Percentiles rank a stretch among this genome's conserved stretches.
Conservation (phyloP, 1,140 invertebrate genomes). For the Zelostemma sp. region DNA sequence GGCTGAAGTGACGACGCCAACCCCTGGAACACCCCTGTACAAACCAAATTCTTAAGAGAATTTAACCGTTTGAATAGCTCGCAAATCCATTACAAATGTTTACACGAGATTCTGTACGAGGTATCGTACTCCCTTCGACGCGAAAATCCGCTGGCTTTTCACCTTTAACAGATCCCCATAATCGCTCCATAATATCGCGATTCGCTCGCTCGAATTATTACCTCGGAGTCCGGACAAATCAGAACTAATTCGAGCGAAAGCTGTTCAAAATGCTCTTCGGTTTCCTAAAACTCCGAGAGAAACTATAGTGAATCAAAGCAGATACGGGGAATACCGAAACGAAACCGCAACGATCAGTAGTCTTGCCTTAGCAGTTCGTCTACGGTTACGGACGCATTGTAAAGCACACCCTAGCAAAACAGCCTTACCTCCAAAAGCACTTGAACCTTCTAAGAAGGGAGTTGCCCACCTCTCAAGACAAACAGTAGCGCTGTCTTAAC, state of each 20-base stretch:
- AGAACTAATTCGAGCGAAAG: background rate
- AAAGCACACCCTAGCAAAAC: constrained; percentile 66
- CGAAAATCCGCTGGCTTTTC: constrained; percentile 30
- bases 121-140: constrained; percentile 47
- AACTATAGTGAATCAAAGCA: constrained; percentile 42
- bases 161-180: constrained; percentile 30
- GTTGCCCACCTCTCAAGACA: constrained; percentile 66
- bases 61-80: constrained; percentile 72
- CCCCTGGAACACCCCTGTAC: constrained; percentile 59
- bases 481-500: constrained; percentile 72
- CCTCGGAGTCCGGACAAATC: background rate
- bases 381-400: constrained; percentile 69
- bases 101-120: constrained; percentile 66
- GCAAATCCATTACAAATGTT: constrained; percentile 72
- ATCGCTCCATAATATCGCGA: background rate
- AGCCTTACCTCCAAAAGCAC: constrained; percentile 64
- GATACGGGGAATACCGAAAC: constrained; percentile 53
- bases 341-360: constrained; percentile 71
- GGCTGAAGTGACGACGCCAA: constrained; percentile 41
- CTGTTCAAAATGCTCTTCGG: background rate
- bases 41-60: constrained; percentile 72
- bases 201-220: background rate
- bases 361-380: constrained; percentile 67
- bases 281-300: constrained; percentile 13
- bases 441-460: constrained; percentile 50